These are phyloP conservation scores for Plebejus melissa DNA, from an alignment of 2,888 invertebrate genomes.

Conservation along the genomic window DNA sequence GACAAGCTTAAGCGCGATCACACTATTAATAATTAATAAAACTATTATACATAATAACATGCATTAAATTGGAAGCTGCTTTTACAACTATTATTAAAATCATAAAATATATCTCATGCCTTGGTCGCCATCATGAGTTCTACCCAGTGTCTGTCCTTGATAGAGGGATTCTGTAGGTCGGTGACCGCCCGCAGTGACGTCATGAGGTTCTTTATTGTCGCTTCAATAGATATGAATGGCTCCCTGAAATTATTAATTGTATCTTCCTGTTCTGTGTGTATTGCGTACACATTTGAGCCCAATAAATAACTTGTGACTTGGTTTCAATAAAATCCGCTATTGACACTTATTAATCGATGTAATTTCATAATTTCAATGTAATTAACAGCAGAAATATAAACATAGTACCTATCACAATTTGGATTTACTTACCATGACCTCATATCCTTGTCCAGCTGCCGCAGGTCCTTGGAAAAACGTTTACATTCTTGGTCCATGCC, in stretches of 20 bases:
- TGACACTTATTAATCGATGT: background rate
- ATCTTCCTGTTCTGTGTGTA: background rate
- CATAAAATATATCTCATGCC: conserved; percentile 58
- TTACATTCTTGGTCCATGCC: conserved; percentile 97
- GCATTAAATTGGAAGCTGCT: background rate
- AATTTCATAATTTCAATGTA: background rate
- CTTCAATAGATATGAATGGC: conserved; percentile 88
- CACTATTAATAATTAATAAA: too few relatives aligned
- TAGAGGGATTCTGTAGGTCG: conserved; percentile 96
- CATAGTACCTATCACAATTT: background rate
- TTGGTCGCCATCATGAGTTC: conserved; percentile 96
- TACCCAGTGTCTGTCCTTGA: conserved; percentile 95
- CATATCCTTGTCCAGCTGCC: conserved; percentile 89
- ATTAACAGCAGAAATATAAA: background rate
- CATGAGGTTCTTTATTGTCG: conserved; percentile 93
- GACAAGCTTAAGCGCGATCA: too few relatives aligned
- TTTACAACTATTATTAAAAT: background rate
- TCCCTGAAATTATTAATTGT: conserved; percentile 76
- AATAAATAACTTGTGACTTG: background rate
- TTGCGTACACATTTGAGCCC: too few relatives aligned
- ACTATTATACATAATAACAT: too few relatives aligned
- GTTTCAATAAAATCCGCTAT: background rate
- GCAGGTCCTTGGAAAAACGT: conserved; percentile 90
- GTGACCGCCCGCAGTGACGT: conserved; percentile 95
- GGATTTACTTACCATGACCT: conserved; percentile 79